Conservation (phyloP, 2,797 vertebrate species). For the Sebastes kiyomatsui region DNA sequence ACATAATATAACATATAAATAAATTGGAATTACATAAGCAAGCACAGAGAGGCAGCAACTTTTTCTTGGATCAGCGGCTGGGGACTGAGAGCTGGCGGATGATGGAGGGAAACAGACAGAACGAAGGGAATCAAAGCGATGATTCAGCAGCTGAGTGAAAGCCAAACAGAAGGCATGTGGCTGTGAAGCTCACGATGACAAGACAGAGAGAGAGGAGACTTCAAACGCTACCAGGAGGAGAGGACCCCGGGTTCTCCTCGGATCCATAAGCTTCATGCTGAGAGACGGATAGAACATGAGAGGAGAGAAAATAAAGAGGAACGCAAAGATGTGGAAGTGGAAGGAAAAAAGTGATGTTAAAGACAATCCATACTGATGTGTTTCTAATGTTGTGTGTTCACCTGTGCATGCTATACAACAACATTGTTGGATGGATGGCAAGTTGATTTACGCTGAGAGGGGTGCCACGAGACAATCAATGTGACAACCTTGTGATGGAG, state of each 20-base stretch:
- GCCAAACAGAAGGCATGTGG: slow-evolving; percentile 48
- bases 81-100: slow-evolving; percentile 54
- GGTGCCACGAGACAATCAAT: background rate
- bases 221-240: background rate
- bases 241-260: background rate
- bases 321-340: background rate
- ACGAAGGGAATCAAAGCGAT: slow-evolving; percentile 58
- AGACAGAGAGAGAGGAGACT: slow-evolving; percentile 19
- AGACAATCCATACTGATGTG: background rate
- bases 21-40: slow-evolving; percentile 62
- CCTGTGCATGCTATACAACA: background rate
- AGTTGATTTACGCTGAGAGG: background rate
- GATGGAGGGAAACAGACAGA: slow-evolving; percentile 61
- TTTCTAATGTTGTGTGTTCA: background rate
- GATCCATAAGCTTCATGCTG: background rate
- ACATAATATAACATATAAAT: slow-evolving; percentile 64
- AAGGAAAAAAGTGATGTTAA: background rate
- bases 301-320: background rate
- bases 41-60: slow-evolving; percentile 46
- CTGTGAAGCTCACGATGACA: slow-evolving; percentile 38
- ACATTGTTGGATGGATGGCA: background rate
- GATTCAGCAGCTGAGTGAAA: slow-evolving; percentile 66
- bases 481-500: background rate
- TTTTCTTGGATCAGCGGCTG: slow-evolving; percentile 49
- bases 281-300: background rate